Evolutionary conservation across 1,140 invertebrate genomes (phyloP).

Genomic region (Drosophila suzukii): DNA sequence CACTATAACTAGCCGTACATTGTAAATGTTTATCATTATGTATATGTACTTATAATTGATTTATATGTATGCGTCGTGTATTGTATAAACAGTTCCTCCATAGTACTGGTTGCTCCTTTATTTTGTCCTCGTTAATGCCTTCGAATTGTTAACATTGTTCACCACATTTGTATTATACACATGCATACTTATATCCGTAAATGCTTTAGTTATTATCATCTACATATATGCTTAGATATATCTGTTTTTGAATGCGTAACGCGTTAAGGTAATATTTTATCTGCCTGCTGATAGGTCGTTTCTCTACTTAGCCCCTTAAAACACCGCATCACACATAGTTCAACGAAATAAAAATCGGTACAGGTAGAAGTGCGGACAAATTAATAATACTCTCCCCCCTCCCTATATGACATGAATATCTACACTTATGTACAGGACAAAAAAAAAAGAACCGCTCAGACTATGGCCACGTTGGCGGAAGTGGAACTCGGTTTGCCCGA

Average conservation of each 20-base stretch:
- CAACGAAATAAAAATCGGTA: background rate
- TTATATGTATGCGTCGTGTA: constrained; percentile 48
- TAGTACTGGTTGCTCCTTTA: constrained; percentile 51
- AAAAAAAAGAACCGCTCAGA: constrained; percentile 38
- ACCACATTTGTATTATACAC: constrained; percentile 65
- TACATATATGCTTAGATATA: constrained; percentile 41
- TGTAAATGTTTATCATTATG: constrained; percentile 50
- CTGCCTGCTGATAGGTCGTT: constrained; percentile 68
- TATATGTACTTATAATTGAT: constrained; percentile 51
- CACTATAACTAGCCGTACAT: constrained; percentile 75
- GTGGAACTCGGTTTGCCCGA: constrained; percentile 38
- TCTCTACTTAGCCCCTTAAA: constrained; percentile 19
- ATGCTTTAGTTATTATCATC: constrained; percentile 47
- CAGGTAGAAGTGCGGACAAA: constrained; percentile 21
- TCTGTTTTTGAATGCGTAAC: constrained; percentile 71
- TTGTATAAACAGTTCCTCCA: constrained; percentile 71
- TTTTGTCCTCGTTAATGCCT: constrained; percentile 69
- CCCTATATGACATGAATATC: constrained; percentile 40
- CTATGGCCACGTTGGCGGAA: constrained; percentile 49
- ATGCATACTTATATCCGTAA: constrained; percentile 51
- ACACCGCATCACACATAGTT: constrained; percentile 22
- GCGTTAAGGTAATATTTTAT: constrained; percentile 81
- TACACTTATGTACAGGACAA: constrained; percentile 48
- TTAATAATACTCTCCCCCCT: constrained; percentile 37
- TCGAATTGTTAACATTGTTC: constrained; percentile 82